phyloP scores from a whole-genome alignment of 2,797 vertebrate species.

The Cebuella pygmaea region DNA sequence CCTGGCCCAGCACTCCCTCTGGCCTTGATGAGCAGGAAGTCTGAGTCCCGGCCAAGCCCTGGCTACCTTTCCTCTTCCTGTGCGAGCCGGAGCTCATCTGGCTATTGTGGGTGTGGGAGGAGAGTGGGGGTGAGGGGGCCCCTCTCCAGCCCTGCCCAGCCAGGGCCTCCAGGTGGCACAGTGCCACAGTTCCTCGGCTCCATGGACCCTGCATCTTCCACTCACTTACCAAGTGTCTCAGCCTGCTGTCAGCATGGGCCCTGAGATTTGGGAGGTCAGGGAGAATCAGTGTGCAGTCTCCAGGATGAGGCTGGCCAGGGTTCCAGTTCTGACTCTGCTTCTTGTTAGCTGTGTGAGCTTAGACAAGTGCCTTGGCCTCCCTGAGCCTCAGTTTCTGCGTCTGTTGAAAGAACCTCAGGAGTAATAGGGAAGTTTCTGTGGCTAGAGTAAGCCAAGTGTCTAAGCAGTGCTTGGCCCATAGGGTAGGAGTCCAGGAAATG shows the following conservation, averaged over 20 bases:
- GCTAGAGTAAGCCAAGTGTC: not conserved
- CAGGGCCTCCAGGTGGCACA: not conserved
- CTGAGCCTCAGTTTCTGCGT: not conserved
- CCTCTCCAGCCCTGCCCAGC: conserved; percentile 74
- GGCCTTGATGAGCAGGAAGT: conserved; percentile 73
- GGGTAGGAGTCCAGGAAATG: not conserved
- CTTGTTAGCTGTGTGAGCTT: not conserved
- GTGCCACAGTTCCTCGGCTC: conserved; percentile 55
- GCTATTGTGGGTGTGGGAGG: conserved; percentile 51
- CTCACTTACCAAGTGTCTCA: accelerated
- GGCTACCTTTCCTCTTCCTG: conserved; percentile 80
- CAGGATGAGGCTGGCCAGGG: not conserved
- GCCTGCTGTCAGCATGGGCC: not conserved
- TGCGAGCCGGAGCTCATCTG: conserved; percentile 67
- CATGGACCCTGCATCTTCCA: not conserved
- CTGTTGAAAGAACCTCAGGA: not conserved
- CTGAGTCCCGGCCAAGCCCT: conserved; percentile 59
- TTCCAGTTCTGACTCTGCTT: not conserved
- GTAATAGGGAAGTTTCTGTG: not conserved
- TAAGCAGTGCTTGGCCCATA: not conserved
- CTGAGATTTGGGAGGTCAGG: not conserved
- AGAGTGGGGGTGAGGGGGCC: conserved; percentile 68
- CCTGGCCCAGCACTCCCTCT: conserved; percentile 67
- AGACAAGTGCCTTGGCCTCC: not conserved
- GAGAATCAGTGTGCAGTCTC: not conserved